Conservation (phyloP, 2,113 vertebrate genomes). For the Gavia stellata region DNA sequence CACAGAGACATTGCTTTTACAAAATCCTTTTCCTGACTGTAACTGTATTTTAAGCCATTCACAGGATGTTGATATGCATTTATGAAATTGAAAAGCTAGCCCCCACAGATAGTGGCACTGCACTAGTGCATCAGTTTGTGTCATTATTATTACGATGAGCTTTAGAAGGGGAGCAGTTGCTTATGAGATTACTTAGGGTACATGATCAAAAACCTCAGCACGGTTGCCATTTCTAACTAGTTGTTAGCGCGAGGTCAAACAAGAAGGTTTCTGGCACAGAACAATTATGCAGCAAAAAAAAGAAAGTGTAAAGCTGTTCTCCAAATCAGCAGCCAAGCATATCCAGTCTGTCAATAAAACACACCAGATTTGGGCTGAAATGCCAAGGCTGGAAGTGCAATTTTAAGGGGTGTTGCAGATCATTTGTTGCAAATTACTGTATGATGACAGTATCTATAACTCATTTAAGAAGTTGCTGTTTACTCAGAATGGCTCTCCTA, state of each 20-base stretch:
- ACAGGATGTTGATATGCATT: not conserved
- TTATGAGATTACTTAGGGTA: not conserved
- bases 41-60: not conserved
- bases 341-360: not conserved
- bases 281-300: not conserved
- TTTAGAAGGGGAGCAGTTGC: not conserved
- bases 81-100: conserved; percentile 19
- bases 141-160: not conserved
- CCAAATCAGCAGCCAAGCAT: not conserved
- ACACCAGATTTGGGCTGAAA: not conserved
- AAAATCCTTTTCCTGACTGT: not conserved
- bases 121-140: not conserved
- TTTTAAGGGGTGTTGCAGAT: not conserved
- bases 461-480: conserved; percentile 18
- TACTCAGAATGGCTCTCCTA: not conserved
- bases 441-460: not conserved
- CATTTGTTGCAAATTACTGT: not conserved
- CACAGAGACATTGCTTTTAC: not conserved
- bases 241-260: not conserved
- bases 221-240: not conserved
- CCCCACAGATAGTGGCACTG: not conserved
- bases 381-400: not conserved
- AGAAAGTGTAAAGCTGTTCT: not conserved
- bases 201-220: not conserved
- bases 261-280: not conserved